Percentiles rank a stretch among this genome's conserved stretches.
Conservation (phyloP, 2,113 vertebrate genomes). For the Chloropsis hardwickii region DNA sequence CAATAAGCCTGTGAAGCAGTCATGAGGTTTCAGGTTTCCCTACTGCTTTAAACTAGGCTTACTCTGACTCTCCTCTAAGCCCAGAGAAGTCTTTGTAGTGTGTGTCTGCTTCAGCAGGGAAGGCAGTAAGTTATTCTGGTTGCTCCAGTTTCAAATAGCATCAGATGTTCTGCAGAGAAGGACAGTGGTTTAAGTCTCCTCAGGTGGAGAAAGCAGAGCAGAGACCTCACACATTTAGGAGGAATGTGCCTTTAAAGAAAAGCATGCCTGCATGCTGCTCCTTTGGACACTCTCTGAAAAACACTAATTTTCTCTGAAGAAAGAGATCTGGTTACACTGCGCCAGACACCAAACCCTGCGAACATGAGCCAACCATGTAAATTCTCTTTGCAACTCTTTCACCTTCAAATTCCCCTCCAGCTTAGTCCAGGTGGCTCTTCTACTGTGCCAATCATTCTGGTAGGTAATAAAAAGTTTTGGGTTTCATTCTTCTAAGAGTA, state of each 20-base stretch:
- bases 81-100: background rate
- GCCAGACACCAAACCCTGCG: background rate
- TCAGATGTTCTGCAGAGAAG: background rate
- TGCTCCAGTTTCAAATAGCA: background rate
- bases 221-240: background rate
- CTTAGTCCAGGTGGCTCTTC: background rate
- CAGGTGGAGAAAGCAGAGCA: background rate
- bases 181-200: background rate
- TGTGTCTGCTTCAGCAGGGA: background rate
- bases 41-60: conserved; percentile 1
- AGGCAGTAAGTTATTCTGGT: background rate
- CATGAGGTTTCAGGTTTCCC: background rate
- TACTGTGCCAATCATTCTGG: background rate
- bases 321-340: background rate
- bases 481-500: background rate
- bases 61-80: background rate
- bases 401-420: background rate
- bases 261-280: background rate
- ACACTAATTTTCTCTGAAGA: background rate
- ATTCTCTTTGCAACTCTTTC: background rate
- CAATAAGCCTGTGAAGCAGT: background rate
- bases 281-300: background rate
- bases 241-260: background rate
- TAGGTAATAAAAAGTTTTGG: background rate
- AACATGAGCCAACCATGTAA: background rate